phyloP scores from a whole-genome alignment of 2,113 vertebrate genomes.

The Melanerpes formicivorus region DNA sequence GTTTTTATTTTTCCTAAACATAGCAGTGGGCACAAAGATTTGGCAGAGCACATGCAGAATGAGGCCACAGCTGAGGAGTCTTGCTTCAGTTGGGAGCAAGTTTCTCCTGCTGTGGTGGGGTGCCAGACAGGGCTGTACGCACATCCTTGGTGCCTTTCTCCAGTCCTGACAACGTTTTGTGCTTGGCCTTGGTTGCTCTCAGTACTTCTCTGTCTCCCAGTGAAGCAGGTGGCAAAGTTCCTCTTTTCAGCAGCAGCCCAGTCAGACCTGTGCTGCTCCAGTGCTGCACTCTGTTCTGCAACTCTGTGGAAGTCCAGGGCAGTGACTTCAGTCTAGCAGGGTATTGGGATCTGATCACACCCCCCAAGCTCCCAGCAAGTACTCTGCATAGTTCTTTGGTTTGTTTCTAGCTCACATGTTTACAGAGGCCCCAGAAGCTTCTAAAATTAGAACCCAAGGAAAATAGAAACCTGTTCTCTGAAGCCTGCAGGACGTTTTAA shows the following conservation, averaged over 20 bases:
- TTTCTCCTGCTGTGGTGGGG: background rate
- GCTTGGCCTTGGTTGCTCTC: background rate
- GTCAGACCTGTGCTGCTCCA: background rate
- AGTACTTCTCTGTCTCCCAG: background rate
- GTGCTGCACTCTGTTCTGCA: background rate
- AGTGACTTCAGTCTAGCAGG: background rate
- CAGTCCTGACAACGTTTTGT: rapidly evolving
- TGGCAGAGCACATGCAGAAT: background rate
- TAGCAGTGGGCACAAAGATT: background rate
- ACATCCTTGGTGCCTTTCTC: rapidly evolving
- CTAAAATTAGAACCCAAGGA: conserved; percentile 44
- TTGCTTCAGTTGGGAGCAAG: background rate
- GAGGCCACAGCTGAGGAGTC: background rate
- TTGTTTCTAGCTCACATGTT: background rate
- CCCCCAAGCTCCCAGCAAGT: background rate
- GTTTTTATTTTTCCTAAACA: background rate
- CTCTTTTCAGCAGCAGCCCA: background rate
- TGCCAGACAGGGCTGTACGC: background rate
- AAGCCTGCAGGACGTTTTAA: conserved; percentile 5
- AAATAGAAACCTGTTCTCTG: conserved; percentile 11
- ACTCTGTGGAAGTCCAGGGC: background rate
- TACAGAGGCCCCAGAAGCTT: background rate
- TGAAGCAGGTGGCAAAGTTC: background rate
- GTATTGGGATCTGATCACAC: background rate
- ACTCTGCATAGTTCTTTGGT: background rate